Evolutionary conservation across 2,797 vertebrate genomes (phyloP).

Genomic region (Schizothorax lantsangensis): DNA sequence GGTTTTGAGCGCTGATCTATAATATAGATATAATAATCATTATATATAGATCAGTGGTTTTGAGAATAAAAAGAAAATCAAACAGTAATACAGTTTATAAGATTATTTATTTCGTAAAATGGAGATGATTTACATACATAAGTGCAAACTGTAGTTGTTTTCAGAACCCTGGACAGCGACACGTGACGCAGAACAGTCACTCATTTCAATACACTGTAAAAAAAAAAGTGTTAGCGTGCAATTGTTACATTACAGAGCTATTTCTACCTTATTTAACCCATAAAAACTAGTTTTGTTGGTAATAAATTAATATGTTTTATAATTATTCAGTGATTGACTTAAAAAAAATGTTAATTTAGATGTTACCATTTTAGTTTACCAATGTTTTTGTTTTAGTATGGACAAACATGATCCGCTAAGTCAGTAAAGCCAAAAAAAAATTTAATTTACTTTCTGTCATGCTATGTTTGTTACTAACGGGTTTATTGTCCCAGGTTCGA

Average conservation of each 20-base stretch:
- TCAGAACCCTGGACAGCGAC: conserved; percentile 43
- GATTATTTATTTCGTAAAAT: not conserved
- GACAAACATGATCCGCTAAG: no score
- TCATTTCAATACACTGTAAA: not conserved
- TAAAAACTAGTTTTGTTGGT: no score
- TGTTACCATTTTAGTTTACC: not conserved
- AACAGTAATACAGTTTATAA: not conserved
- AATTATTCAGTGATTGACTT: no score
- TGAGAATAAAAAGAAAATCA: not conserved
- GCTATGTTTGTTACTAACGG: not conserved
- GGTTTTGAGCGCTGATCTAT: not conserved
- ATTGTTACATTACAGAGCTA: not conserved
- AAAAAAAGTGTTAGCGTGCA: not conserved
- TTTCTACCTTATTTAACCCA: no score
- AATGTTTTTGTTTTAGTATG: no score
- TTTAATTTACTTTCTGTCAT: not conserved
- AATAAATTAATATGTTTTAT: no score
- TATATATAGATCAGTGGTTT: no score
- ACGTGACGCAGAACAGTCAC: not conserved
- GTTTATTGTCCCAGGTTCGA: not conserved
- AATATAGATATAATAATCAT: no score
- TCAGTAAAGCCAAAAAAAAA: no score
- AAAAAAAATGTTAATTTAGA: no score
- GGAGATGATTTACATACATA: not conserved
- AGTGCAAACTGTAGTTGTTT: not conserved